These are phyloP conservation scores for Proterorhinus semilunaris DNA, from an alignment of 2,113 vertebrate species.

Conservation along the genomic window DNA sequence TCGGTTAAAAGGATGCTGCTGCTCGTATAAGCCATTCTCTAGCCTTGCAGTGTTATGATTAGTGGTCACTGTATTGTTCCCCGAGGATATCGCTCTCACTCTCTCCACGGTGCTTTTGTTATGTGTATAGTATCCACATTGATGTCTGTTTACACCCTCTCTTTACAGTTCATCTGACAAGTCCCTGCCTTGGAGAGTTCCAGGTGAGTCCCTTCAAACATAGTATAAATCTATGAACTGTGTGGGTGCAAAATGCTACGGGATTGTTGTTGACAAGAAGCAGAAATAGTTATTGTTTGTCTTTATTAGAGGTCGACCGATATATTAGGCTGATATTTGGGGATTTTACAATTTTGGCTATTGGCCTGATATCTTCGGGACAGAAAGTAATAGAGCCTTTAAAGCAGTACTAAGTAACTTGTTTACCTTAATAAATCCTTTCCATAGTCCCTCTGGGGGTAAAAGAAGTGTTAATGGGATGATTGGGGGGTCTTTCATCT, in stretches of 20 bases:
- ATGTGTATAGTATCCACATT: constrained; percentile 14
- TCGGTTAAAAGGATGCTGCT: constrained; percentile 24
- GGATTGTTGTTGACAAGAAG: not conserved
- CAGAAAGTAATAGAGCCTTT: too few species aligned
- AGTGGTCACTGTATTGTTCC: not conserved
- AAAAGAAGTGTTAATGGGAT: too few species aligned
- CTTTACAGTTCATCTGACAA: constrained; percentile 92
- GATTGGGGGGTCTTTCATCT: too few species aligned
- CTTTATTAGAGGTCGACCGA: too few species aligned
- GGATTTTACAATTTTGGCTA: too few species aligned
- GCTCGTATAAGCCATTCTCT: constrained; percentile 4
- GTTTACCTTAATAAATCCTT: too few species aligned
- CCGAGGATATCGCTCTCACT: constrained; percentile 20
- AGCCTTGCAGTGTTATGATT: constrained; percentile 22
- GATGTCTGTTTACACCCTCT: constrained; percentile 16
- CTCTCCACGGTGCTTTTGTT: constrained; percentile 9
- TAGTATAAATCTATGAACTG: not conserved
- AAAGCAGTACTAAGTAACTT: too few species aligned
- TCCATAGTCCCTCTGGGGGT: too few species aligned
- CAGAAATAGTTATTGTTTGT: not conserved
- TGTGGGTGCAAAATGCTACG: not conserved
- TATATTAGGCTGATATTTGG: too few species aligned
- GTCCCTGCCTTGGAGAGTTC: constrained; percentile 94
- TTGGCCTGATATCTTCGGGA: too few species aligned
- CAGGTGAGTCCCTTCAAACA: constrained; percentile 79